These are phyloP conservation scores for Zosterops borbonicus DNA, from an alignment of 2,113 vertebrate genomes.

Conservation along the genomic window DNA sequence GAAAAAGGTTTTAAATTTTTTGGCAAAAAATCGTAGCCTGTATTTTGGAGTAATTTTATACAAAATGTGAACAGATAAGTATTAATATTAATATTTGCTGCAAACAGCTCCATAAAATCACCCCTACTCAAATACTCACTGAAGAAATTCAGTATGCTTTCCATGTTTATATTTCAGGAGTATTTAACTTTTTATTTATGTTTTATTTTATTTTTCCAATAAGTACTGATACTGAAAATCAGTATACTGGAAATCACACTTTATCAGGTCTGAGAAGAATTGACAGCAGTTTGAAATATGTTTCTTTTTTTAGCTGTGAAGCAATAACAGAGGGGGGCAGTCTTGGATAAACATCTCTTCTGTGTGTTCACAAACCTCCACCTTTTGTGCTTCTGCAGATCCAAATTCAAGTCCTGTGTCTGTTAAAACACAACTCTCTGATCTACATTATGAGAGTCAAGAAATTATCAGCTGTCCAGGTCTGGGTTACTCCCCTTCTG, in stretches of 20 bases:
- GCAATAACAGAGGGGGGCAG: conserved; percentile 52
- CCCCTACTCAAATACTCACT: neutral
- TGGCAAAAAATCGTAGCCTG: neutral
- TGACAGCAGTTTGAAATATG: neutral
- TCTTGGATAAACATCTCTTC: neutral
- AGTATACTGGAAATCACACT: neutral
- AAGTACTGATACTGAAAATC: neutral
- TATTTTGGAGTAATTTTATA: neutral
- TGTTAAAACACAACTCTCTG: neutral
- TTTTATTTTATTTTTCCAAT: neutral
- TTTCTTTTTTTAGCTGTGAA: neutral
- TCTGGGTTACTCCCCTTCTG: neutral
- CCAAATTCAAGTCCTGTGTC: neutral
- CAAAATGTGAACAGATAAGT: neutral
- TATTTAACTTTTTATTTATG: neutral
- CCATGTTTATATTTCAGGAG: neutral
- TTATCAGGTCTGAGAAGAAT: neutral
- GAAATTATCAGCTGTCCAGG: neutral
- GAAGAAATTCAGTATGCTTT: neutral
- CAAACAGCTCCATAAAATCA: neutral
- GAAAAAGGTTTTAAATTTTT: neutral
- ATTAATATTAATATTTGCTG: neutral
- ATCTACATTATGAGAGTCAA: neutral
- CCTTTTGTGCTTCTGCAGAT: neutral
- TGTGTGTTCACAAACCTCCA: neutral